Evolutionary conservation across 2,888 invertebrate genomes (phyloP).

Genomic region (Synergus japonicus): DNA sequence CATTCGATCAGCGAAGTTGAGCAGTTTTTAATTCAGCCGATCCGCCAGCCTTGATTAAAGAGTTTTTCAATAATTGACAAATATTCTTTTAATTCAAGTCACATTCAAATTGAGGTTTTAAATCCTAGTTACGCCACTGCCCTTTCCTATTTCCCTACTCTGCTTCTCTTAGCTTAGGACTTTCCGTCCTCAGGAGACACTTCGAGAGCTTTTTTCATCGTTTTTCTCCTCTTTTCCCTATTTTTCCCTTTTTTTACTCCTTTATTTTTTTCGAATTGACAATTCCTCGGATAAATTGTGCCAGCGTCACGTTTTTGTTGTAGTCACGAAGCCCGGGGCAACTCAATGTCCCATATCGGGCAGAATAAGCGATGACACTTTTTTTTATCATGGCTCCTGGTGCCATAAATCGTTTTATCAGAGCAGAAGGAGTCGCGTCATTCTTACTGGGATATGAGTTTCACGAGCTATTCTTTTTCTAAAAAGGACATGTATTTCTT

Average conservation of each 20-base stretch:
- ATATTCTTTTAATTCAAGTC: neutral
- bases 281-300: conserved; percentile 37
- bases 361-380: conserved; percentile 37
- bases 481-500: no score
- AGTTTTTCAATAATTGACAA: no score
- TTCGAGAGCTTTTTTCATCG: conserved; percentile 28
- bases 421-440: conserved; percentile 13
- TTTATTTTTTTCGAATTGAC: conserved; percentile 34
- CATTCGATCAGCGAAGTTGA: no score
- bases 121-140: neutral
- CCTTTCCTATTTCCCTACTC: neutral
- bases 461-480: neutral
- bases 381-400: conserved; percentile 10
- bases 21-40: no score
- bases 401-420: conserved; percentile 37
- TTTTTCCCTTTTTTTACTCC: neutral
- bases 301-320: conserved; percentile 26
- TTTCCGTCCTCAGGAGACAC: conserved; percentile 12
- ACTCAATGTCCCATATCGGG: conserved; percentile 14
- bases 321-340: conserved; percentile 15
- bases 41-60: no score
- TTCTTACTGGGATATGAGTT: neutral
- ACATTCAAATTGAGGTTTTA: neutral
- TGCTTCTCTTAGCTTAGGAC: conserved; percentile 13
- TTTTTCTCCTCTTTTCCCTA: neutral